Evolutionary conservation across 1,140 invertebrate species (phyloP), one percentile per base, ranked within the genome.

Genomic region (Drosophila lowei): DNA sequence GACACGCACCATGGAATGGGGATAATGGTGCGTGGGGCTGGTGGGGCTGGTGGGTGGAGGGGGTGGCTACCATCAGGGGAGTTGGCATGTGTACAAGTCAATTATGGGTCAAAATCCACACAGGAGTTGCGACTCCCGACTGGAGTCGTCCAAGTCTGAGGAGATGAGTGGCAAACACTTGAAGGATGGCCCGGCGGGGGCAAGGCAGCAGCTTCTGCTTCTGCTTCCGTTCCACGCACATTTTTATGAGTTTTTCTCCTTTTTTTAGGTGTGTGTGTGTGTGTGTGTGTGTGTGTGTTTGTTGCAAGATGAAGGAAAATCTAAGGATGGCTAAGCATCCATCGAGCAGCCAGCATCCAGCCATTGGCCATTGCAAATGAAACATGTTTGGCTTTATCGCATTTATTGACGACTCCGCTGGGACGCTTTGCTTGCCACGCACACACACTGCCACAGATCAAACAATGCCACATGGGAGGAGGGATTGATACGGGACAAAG

Each of bases 381-480:
- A 86, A 88, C 81, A 86, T 86, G 81, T 81, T 88, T 86, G 83
- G 83, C 79, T 88, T 86, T 86, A 86, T 86, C 81, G 81, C 78
- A 88, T 86, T 86, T 86, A 86, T 86, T 86, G 81, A 86, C 81
- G 81, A 86, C 81, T 86, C 81, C 81, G 55, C 57, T 76, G 81
- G 81, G 81, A 86, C 81, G 78, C 62, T 88, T 86, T 86, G 81
- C 60, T 62, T 73, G 64, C 66, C 58, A 43, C 46, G 59, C 55
- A 58, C 65, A 46, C 42, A 55, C 67, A 47, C 57, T n/a, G 59
- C 34, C 67, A 72, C 59, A 86, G 81, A 86, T 88, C 83, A 86
- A 86, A 88, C 81, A 86, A 88, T 78, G 78, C 61, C 66, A 70
- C 66, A 28, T 65, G 71, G 59, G 70, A 72, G 63, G 47, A 23